Evolutionary conservation across 2,113 vertebrate genomes (phyloP).

Genomic region (Psophia crepitans): DNA sequence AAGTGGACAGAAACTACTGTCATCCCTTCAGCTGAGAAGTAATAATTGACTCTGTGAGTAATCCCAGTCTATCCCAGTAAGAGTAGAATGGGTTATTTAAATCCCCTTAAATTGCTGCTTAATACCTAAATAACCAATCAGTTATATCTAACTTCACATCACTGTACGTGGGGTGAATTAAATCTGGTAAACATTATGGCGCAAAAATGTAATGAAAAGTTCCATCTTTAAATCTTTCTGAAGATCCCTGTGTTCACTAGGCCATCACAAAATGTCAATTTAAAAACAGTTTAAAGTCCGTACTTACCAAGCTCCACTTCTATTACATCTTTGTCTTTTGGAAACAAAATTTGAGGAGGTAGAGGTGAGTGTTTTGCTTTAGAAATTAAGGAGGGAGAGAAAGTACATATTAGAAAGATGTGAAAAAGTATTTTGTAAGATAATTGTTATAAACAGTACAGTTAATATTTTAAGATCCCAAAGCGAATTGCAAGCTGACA

Average conservation of each 20-base stretch:
- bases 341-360: constrained; percentile 54
- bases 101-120: not conserved
- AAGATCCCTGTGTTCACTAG: not conserved
- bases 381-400: not conserved
- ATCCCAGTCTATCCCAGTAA: not conserved
- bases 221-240: not conserved
- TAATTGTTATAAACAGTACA: not conserved
- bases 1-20: not conserved
- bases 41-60: not conserved
- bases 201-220: not conserved
- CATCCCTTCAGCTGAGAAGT: not conserved
- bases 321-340: constrained; percentile 21
- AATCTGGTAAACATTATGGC: not conserved
- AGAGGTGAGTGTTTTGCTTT: not conserved
- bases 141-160: not conserved
- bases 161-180: not conserved
- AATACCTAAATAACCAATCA: not conserved
- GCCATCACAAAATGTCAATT: not conserved
- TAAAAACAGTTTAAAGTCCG: not conserved
- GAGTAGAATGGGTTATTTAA: not conserved
- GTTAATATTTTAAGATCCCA: not conserved
- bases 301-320: constrained; percentile 71
- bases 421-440: not conserved
- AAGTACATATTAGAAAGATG: not conserved
- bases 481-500: not conserved